Conservation (phyloP, 2,113 vertebrate genomes). For the Microtus richardsoni region DNA sequence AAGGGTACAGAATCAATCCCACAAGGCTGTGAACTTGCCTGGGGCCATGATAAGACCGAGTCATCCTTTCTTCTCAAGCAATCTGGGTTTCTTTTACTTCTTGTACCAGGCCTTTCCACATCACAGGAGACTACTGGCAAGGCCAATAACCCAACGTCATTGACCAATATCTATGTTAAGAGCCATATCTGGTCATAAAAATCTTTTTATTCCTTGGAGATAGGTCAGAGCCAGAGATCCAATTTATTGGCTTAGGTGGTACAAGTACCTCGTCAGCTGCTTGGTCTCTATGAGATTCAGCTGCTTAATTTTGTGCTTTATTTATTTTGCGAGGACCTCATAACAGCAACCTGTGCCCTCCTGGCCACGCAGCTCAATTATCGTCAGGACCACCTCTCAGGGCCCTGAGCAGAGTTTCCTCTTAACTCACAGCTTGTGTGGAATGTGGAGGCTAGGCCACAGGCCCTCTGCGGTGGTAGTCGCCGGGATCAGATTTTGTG, state of each 20-base stretch:
- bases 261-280: slow-evolving; percentile 9
- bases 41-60: neutral
- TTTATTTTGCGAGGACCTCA: neutral
- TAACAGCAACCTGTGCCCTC: neutral
- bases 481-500: neutral
- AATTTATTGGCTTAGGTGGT: neutral
- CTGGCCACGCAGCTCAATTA: neutral
- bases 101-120: neutral
- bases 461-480: neutral
- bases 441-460: neutral
- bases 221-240: slow-evolving; percentile 40
- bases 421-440: neutral
- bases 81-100: slow-evolving; percentile 23
- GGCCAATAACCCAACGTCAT: neutral
- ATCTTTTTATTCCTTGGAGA: slow-evolving; percentile 53
- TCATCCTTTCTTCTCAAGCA: neutral
- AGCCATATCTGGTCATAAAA: slow-evolving; percentile 53
- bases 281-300: slow-evolving; percentile 13
- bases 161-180: slow-evolving; percentile 41
- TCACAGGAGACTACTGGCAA: neutral
- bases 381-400: neutral
- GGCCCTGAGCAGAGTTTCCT: neutral
- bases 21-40: neutral
- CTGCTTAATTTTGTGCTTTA: slow-evolving; percentile 18
- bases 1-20: neutral